phyloP scores from a whole-genome alignment of 2,797 vertebrate species.

The Enteromius radiatus region DNA sequence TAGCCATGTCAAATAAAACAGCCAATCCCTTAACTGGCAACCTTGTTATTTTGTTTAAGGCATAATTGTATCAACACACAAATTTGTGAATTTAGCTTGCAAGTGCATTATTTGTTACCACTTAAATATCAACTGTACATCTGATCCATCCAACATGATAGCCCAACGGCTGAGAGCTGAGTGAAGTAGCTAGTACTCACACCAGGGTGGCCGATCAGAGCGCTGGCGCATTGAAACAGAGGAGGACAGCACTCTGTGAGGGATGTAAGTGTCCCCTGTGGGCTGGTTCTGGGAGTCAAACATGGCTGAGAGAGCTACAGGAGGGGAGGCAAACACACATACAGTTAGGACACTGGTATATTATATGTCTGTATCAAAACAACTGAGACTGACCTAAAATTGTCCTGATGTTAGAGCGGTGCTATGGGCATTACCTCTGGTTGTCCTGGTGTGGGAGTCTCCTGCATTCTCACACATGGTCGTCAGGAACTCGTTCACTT shows the following conservation, averaged over 20 bases:
- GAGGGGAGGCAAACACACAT: not conserved
- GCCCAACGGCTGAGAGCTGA: not conserved
- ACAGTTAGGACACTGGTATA: not conserved
- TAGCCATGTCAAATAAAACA: not conserved
- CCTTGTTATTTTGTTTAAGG: not conserved
- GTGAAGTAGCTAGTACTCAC: conserved; percentile 80
- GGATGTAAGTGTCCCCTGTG: conserved; percentile 85
- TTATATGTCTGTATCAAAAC: not conserved
- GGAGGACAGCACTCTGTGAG: conserved; percentile 85
- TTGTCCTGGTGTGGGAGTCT: conserved; percentile 81
- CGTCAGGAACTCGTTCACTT: conserved; percentile 93
- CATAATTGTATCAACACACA: conserved; percentile 1
- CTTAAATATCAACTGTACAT: not conserved
- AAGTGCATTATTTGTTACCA: not conserved
- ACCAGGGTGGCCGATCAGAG: conserved; percentile 94
- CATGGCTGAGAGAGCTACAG: conserved; percentile 82
- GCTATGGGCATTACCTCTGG: conserved; percentile 79
- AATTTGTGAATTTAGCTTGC: not conserved
- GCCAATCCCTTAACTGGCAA: not conserved
- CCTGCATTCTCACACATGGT: conserved; percentile 85
- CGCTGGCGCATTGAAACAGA: conserved; percentile 84
- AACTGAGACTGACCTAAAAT: not conserved
- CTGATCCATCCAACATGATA: not conserved
- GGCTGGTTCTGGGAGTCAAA: conserved; percentile 87
- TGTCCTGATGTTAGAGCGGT: not conserved